Conservation (phyloP, 2,888 invertebrate species). For the Iphiclides podalirius region DNA sequence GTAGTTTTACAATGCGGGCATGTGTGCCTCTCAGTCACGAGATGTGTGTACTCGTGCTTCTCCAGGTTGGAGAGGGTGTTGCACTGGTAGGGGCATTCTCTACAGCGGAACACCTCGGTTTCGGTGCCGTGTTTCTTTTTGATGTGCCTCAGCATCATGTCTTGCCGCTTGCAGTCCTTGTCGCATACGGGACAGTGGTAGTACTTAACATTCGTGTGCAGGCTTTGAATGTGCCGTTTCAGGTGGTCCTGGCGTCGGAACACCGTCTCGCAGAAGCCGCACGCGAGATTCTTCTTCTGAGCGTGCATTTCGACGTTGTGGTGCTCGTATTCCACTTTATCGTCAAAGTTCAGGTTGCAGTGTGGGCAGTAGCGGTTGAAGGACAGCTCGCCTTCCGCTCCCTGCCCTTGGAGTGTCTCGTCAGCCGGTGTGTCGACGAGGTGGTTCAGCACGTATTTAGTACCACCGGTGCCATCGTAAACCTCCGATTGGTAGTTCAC, state of each 20-base stretch:
- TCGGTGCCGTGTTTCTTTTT: conserved; percentile 38
- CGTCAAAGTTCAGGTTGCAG: conserved; percentile 43
- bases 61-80: conserved; percentile 34
- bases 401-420: not conserved
- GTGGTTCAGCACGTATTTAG: conserved; percentile 6
- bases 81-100: conserved; percentile 41
- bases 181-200: conserved; percentile 46
- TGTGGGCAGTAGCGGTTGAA: conserved; percentile 33
- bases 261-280: conserved; percentile 40
- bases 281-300: conserved; percentile 37
- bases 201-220: conserved; percentile 38
- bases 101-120: conserved; percentile 38
- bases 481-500: conserved; percentile 10
- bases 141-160: conserved; percentile 43
- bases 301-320: conserved; percentile 44
- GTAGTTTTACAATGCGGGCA: conserved; percentile 45
- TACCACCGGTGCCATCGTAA: conserved; percentile 5
- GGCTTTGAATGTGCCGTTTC: conserved; percentile 46
- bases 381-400: not conserved
- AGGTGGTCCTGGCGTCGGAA: conserved; percentile 51
- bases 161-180: conserved; percentile 41
- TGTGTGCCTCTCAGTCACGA: conserved; percentile 35
- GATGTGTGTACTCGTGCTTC: conserved; percentile 42
- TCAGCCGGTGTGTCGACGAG: conserved; percentile 6
- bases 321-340: conserved; percentile 39